Base-by-base conservation (phyloP, 2,888 invertebrate genomes). In the Heterodera filipjevi region DNA sequence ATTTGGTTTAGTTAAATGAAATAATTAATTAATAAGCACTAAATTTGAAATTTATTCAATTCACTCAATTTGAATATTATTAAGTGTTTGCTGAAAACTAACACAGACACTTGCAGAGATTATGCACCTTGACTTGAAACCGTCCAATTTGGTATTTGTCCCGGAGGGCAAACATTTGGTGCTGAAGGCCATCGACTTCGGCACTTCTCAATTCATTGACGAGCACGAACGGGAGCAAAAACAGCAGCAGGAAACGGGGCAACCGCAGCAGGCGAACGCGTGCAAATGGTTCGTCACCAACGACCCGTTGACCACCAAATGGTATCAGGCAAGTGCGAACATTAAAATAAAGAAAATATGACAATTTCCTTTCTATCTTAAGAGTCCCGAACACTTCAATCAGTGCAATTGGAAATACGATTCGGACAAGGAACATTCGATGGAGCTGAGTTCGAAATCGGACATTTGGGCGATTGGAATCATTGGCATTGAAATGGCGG, bases 51-150 rank as follows among this genome's bases (percentile, higher is more conserved):
- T 49, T 49, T 49, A 12, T 12, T 49, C 14, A 49, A 10, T 49
- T 10, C 10, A 6, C 10, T 39, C 39, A 73, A 49, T 12, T 12
- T 16, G 14, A 10, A 10, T 16, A 49, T 49, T 12, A 49, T 49
- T 19, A 49, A 16, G 3, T 49, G 2, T 49, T 14, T 3, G 14
- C 16, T 49, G 46, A 49, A 16, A 49, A 49, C 6, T 49, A 16
- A 39, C 10, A 39, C 46, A 14, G 16, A 49, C 10, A 10, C 39
- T 49, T 59, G n/a, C 3, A 73, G 73, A 39, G 64, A 73, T 73
- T 73, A 73, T 73, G 44, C 73, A 73, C n/a, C 35, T 73, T 33
- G 73, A 73, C 44, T 27, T 73, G 64, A 73, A 73, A 16, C 73
- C 73, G 64, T 22, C 12, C n/a, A 73, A 73, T 33, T 64, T 73